phyloP scores from a whole-genome alignment of 2,797 vertebrate genomes.

The Acrossocheilus wenchowensis region DNA sequence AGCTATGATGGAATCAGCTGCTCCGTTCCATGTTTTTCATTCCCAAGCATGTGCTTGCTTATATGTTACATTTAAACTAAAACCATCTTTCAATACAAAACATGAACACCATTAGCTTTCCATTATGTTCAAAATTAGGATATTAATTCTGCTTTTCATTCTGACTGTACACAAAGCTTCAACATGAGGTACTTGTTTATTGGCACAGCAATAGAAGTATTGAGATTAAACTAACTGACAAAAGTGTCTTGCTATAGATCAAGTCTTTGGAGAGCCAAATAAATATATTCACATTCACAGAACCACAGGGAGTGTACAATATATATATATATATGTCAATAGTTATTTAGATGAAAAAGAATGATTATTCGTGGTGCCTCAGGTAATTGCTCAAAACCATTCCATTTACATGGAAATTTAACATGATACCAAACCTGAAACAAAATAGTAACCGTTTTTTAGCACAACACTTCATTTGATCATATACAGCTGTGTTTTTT shows the following conservation, averaged over 20 bases:
- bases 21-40: background rate
- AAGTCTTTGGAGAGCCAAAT: background rate
- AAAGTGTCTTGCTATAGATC: background rate
- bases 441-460: background rate
- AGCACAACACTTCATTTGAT: background rate
- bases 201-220: constrained; percentile 42
- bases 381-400: constrained; percentile 6
- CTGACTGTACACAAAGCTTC: constrained; percentile 60
- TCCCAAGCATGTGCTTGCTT: background rate
- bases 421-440: constrained; percentile 2
- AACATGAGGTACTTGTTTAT: constrained; percentile 75
- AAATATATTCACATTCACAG: background rate
- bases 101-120: background rate
- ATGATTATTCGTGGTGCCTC: background rate
- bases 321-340: background rate
- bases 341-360: background rate
- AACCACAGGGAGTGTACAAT: background rate
- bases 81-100: background rate
- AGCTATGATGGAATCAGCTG: background rate
- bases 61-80: background rate
- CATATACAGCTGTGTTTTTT: background rate
- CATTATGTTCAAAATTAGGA: background rate
- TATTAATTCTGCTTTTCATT: constrained; percentile 85
- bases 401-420: constrained; percentile 24
- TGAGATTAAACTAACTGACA: constrained; percentile 20